Base-by-base conservation (phyloP, 2,888 invertebrate genomes). In the Stratiomys singularior region DNA sequence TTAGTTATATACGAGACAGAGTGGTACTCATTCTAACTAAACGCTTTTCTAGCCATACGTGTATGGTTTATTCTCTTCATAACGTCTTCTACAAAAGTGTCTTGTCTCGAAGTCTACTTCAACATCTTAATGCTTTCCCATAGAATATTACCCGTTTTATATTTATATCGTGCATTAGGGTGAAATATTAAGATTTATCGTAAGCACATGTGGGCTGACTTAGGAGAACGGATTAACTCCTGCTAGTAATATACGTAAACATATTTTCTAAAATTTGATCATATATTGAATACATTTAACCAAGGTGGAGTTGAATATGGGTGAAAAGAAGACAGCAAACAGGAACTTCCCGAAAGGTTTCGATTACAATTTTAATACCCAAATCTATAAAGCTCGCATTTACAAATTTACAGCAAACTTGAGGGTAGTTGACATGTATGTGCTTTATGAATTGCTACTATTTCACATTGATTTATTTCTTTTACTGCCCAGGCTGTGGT, bases 1-100 rank as follows among this genome's bases (percentile, higher is more conserved):
- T 67, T 77, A 72, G 60, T 74, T 67, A 67, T 79, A 77, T 79
- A 56, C 77, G 72, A 66, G 58, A 76, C 58, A 28, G 67, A 64
- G 37, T 18, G 71, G 74, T 52, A 56, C 4, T 18, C 18, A 56
- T 11, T 21, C 21, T 21, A 60, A 23, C 60, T 25, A 60, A 60
- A 11, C 23, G 25, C 60, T 60, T 21, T 60, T 60, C 60, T 25
- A 60, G 21, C 21, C 25, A 60, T 18, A n/a, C n/a, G n/a, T n/a
- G n/a, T n/a, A 25, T 60, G 21, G 60, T 52, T 52, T 52, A 52
- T 18, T 4, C 18, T 52, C 52, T 52, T 13, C 52, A 4, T 13
- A 52, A 52, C 52, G 52, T 52, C 52, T 18, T 52, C 52, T 2
- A 4, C 3, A 52, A 9, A 18, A 52, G 52, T 52, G 37, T 52